These are phyloP conservation scores for Salminus brasiliensis DNA, from an alignment of 2,113 vertebrate genomes.

Conservation along the genomic window DNA sequence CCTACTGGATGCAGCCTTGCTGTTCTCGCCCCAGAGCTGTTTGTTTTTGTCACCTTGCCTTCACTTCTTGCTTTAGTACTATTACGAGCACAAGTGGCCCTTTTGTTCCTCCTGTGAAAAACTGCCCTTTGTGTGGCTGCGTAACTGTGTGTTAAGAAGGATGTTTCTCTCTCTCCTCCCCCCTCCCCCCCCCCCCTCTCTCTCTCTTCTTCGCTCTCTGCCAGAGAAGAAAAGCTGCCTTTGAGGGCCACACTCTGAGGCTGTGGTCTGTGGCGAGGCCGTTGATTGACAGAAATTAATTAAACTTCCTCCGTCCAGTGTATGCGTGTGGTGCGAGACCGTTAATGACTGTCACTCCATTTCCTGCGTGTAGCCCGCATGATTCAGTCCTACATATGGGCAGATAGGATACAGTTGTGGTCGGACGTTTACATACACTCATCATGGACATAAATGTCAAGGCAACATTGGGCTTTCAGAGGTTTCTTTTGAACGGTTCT, in stretches of 20 bases:
- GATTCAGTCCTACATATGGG: neutral
- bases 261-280: constrained; percentile 60
- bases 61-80: constrained; percentile 17
- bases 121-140: constrained; percentile 19
- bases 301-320: constrained; percentile 61
- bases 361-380: constrained; percentile 1
- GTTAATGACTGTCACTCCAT: constrained; percentile 14
- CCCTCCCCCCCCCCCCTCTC: constrained; percentile 8
- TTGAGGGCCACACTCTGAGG: constrained; percentile 56
- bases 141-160: constrained; percentile 2
- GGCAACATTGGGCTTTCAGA: too few relatives aligned
- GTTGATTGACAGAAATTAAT: constrained; percentile 68
- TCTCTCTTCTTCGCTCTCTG: constrained; percentile 12
- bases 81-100: constrained; percentile 41
- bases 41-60: constrained; percentile 36
- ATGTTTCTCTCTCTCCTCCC: constrained; percentile 18
- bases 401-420: neutral
- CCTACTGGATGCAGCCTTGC: neutral
- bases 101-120: constrained; percentile 47
- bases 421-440: too few relatives aligned
- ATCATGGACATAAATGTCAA: too few relatives aligned
- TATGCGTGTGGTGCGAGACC: constrained; percentile 30
- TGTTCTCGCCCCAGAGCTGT: constrained; percentile 34
- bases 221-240: constrained; percentile 56
- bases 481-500: too few relatives aligned